Base-by-base conservation (phyloP, 1,140 invertebrate species). In the Eurosta solidaginis region DNA sequence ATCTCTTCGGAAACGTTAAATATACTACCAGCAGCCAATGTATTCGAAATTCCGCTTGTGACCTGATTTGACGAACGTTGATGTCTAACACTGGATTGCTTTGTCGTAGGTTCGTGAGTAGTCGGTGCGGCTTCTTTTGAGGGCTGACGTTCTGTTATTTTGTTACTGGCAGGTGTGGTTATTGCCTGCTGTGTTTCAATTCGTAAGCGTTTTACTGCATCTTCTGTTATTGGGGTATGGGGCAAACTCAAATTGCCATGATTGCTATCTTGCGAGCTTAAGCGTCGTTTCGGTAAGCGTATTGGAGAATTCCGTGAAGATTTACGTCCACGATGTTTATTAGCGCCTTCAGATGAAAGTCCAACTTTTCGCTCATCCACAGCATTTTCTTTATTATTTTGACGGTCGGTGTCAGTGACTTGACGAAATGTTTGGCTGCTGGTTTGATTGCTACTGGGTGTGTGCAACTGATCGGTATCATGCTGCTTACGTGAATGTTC, bases 211-310 rank as follows among this genome's bases (percentile, higher is more conserved):
- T 95, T 96, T 0, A 88, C 86, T 25, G 94, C 92, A 80, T 95
- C 94, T 44, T 87, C 85, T 14, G 81, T 81, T 12, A 76, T 74
- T 3, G 77, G 9, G 9, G 54, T 29, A 29, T 40, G 29, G 27
- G n/a, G n/a, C n/a, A n/a, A 33, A 25, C 36, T 54, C n/a, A 54
- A 73, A 10, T 63, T 77, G 50, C 91, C 90, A 1, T 93, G 92
- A 45, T 91, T 83, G 82, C 89, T 91, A 78, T 96, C 94, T 82
- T 95, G 93, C 1, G 93, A 94, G 63, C 94, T 94, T 78, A 94
- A 91, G 74, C 94, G 90, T 50, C 94, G 89, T 85, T 95, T 95
- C 40, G 91, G 89, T 42, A 92, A 89, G 47, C 91, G 90, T 1
- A 92, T 91, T 0, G 93, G 92, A 54, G 93, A 89, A 85, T 91